Evolutionary conservation across 2,888 invertebrate species (phyloP).

Genomic region (Bhutanitis thaidina): DNA sequence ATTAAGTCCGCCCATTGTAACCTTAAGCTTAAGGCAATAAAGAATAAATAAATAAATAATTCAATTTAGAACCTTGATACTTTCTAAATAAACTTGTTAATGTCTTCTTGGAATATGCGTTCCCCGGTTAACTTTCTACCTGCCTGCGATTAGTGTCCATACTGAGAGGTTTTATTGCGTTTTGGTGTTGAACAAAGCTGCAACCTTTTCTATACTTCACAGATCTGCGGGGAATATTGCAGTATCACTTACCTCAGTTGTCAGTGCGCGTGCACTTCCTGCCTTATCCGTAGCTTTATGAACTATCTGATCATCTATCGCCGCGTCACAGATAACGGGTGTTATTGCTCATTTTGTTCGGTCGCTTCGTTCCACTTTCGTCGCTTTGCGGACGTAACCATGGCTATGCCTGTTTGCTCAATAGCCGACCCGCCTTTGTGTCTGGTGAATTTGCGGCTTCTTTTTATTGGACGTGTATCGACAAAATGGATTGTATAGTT

Average conservation of each 20-base stretch:
- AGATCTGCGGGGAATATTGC: too few species aligned
- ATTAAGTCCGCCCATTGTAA: too few species aligned
- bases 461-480: not conserved
- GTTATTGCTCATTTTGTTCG: conserved; percentile 45
- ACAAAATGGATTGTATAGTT: not conserved
- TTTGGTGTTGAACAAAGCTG: too few species aligned
- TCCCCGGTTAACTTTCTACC: too few species aligned
- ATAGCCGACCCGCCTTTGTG: conserved; percentile 35
- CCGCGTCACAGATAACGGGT: conserved; percentile 28
- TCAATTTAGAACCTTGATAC: too few species aligned
- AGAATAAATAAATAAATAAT: too few species aligned
- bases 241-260: not conserved
- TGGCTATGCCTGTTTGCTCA: conserved; percentile 51
- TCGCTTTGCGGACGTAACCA: conserved; percentile 53
- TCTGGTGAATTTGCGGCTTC: conserved; percentile 16
- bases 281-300: not conserved
- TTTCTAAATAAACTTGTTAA: too few species aligned
- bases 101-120: too few species aligned
- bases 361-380: conserved; percentile 66
- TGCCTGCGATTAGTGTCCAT: too few species aligned
- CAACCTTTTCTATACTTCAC: too few species aligned
- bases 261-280: not conserved
- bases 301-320: conserved; percentile 37
- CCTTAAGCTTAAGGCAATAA: too few species aligned
- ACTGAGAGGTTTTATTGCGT: too few species aligned